Base-by-base conservation (phyloP, 1,140 invertebrate species). In the Heliconius eleuchia region DNA sequence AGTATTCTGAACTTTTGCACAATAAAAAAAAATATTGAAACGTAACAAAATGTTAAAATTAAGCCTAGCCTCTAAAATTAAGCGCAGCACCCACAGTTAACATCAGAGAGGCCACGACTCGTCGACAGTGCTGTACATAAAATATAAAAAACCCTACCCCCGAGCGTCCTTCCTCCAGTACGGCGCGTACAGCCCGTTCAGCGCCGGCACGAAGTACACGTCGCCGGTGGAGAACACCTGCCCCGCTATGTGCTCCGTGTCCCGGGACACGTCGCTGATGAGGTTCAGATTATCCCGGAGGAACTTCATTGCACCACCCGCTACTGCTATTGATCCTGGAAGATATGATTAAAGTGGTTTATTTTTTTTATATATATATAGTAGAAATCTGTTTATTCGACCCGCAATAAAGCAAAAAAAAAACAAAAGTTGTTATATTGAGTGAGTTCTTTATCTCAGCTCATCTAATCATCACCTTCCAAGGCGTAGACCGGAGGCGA, bases 131-230 rank as follows among this genome's bases (percentile, higher is more conserved):
- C 42, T 46, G 13, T 1, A 57, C 2, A 1, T 60, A 66, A 66
- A 30, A 11, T 1, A 16, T 9, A 66, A 27, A 66, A 30, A 30
- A 16, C 89, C 88, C 88, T 84, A 97, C 97, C 98, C 98, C 92
- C 98, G 96, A 4, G 99, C 99, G 95, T 99, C 98, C 86, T 98
- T 97, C 84, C 97, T 95, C 99, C 99, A 99, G 91, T 99, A 98
- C 0, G 99, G 99, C 70, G 99, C 99, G 91, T 99, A 99, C 0
- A 99, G 94, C 3, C 99, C 99, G 77, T 97, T 97, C 91, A 99
- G 99, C 9, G 98, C 98, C 1, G 99, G 99, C 13, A 99, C 99
- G 93, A 99, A 99, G 90, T 98, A 98, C 79, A 99, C 97, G 85
- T 98, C 98, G 30, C 97, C 97, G 8, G 97, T 97, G n/a, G 96